Evolutionary conservation across 2,113 vertebrate genomes (phyloP).

Genomic region (Scomber colias): DNA sequence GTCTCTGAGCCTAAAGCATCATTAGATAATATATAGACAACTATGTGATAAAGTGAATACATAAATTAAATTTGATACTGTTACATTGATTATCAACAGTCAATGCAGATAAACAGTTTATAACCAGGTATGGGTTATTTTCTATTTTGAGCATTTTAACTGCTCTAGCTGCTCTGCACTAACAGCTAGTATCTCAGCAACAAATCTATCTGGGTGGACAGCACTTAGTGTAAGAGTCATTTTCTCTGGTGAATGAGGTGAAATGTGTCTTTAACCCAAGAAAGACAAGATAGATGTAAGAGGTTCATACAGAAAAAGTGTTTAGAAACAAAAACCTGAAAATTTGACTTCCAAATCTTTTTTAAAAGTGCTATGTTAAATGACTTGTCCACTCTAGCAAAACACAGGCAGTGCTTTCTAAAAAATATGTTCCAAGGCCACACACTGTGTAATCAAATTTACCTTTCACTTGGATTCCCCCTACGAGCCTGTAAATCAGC

Average conservation of each 20-base stretch:
- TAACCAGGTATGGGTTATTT: too few species aligned
- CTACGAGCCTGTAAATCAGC: slow-evolving; percentile 55
- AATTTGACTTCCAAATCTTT: background rate
- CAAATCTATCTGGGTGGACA: too few species aligned
- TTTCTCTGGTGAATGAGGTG: background rate
- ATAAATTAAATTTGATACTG: too few species aligned
- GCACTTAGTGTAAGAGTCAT: too few species aligned
- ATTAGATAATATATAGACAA: too few species aligned
- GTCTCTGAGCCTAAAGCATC: too few species aligned
- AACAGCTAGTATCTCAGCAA: too few species aligned
- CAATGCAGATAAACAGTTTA: too few species aligned
- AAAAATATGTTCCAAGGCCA: slow-evolving; percentile 10
- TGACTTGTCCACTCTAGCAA: slow-evolving; percentile 11
- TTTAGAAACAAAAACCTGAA: background rate
- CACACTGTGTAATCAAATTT: slow-evolving; percentile 45
- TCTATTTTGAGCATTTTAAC: too few species aligned
- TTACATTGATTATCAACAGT: too few species aligned
- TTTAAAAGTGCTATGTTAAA: background rate
- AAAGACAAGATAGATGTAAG: background rate
- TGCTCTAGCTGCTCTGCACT: too few species aligned
- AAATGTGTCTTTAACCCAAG: background rate
- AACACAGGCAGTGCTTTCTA: slow-evolving; percentile 6
- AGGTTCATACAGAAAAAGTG: background rate
- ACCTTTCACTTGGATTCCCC: slow-evolving; percentile 44
- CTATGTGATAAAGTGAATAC: too few species aligned